Evolutionary conservation across 2,113 vertebrate species (phyloP), one percentile per base, ranked within the genome.

Genomic region (Corythaixoides concolor): DNA sequence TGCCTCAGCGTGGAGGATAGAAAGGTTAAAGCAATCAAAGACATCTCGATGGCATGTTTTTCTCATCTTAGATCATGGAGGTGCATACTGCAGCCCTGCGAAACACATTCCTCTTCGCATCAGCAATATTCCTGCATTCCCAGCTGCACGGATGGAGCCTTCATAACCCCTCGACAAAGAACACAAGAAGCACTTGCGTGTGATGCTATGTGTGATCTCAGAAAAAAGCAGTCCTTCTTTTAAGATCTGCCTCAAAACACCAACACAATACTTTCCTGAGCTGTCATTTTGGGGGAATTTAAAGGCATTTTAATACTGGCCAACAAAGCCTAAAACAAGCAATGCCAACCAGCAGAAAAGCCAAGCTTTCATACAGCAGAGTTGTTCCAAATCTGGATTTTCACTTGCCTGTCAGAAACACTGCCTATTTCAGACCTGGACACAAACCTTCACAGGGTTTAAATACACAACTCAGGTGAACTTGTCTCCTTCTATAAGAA

Each of bases 331-430:
- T 49, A 53, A 85, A 76, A 35, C 20, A 72, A 76, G 67, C 69
- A 68, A 82, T 37, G 87, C 78, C 89, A 94, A 37, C 26, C 45
- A 58, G 74, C 37, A 79, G 21, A 79, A 83, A 24, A 88, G 81
- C 91, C 88, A 93, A 76, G 53, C 22, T 88, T 90, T 53, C 49
- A 66, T 43, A 50, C 41, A 88, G 70, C 30, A 76, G 75, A 89
- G 62, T 5, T 85, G n/a, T 53, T 95, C 81, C 84, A 97, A 93
- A 88, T 39, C 58, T 79, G 74, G 75, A 88, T 88, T 95, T 94
- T 91, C 58, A 45, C 59, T 64, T 18, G 35, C 53, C 35, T 6
- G 5, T 82, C 53, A 76, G n/a, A 93, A 69, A 60, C 39, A 5
- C 66, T 69, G 62, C 58, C 37, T 83, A 89, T 85, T 72, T 91